phyloP scores from a whole-genome alignment of 1,140 invertebrate genomes.

The Cepaea nemoralis region DNA sequence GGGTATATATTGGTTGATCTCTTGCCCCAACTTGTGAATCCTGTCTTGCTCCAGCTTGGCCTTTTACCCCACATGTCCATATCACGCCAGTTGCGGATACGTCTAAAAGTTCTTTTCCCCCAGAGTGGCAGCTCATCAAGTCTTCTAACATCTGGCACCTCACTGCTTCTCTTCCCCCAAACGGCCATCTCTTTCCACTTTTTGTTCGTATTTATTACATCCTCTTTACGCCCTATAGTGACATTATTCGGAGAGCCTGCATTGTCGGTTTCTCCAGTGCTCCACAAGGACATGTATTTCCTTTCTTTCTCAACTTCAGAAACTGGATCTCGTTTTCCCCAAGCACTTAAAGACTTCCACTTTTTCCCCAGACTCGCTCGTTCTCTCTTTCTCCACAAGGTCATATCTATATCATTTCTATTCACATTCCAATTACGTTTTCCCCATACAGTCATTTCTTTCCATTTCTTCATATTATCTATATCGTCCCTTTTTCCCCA shows the following conservation, averaged over 20 bases:
- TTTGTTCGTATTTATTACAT: background rate
- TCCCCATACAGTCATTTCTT: background rate
- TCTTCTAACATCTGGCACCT: background rate
- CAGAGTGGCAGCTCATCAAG: background rate
- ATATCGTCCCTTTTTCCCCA: too few relatives aligned
- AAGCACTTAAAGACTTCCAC: constrained; percentile 1
- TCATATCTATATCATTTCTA: background rate
- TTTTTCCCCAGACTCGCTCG: background rate
- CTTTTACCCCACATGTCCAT: constrained; percentile 26
- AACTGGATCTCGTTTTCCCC: constrained; percentile 11
- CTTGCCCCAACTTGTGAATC: constrained; percentile 24
- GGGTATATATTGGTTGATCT: too few relatives aligned
- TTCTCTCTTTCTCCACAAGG: background rate
- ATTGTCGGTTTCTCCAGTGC: background rate
- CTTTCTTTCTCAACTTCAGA: background rate
- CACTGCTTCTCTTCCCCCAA: background rate
- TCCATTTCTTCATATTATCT: too few relatives aligned
- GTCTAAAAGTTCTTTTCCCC: background rate
- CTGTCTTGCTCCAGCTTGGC: constrained; percentile 22
- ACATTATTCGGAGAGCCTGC: background rate
- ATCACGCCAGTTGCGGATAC: constrained; percentile 14
- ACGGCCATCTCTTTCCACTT: background rate
- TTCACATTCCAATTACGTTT: background rate
- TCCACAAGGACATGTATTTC: background rate
- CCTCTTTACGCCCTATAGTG: background rate